Percentiles rank a stretch among this genome's conserved stretches.
phyloP scores from a whole-genome alignment of 2,888 invertebrate genomes.

The Aporophyla nigra region DNA sequence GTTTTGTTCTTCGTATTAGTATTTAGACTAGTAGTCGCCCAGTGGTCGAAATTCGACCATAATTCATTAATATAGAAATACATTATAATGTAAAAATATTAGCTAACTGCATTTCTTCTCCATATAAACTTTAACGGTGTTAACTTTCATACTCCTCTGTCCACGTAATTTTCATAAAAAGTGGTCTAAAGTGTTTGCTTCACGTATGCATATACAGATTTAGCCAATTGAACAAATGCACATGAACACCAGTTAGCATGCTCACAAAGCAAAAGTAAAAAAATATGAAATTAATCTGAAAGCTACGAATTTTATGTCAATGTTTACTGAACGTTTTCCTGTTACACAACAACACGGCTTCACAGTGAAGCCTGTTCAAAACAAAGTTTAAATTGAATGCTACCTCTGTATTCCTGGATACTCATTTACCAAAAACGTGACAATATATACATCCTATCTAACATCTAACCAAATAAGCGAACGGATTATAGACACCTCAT shows the following conservation, averaged over 20 bases:
- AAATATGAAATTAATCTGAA: background rate
- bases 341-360: slow-evolving; percentile 13
- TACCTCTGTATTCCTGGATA: background rate
- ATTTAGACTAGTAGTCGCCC: too few relatives aligned
- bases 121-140: too few relatives aligned
- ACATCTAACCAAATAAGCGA: slow-evolving; percentile 13
- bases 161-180: too few relatives aligned
- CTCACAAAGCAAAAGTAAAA: background rate
- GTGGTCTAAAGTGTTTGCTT: too few relatives aligned
- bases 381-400: slow-evolving; percentile 25
- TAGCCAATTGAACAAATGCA: background rate
- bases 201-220: too few relatives aligned
- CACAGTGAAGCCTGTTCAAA: slow-evolving; percentile 13
- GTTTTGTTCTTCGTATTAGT: too few relatives aligned
- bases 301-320: background rate
- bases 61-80: too few relatives aligned
- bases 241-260: background rate
- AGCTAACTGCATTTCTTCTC: too few relatives aligned
- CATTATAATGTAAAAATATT: too few relatives aligned
- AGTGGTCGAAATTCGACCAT: too few relatives aligned
- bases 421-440: slow-evolving; percentile 36
- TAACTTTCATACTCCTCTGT: too few relatives aligned
- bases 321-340: background rate
- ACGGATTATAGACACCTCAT: slow-evolving; percentile 50
- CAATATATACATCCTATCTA: slow-evolving; percentile 7